These are phyloP conservation scores for Aradophagus sp. DNA, from an alignment of 1,140 invertebrate genomes.

Conservation along the genomic window DNA sequence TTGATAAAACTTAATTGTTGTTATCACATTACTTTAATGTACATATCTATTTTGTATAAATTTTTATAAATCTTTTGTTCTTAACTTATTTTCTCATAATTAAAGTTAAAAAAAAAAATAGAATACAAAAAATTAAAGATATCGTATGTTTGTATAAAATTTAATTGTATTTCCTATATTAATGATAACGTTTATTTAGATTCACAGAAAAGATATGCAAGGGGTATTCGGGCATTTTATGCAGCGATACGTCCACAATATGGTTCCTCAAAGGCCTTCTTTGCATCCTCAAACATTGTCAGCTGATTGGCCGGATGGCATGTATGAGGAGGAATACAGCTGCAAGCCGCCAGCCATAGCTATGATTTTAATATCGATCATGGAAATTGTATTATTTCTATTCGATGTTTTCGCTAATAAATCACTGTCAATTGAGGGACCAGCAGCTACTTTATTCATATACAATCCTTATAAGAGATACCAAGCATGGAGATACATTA, in stretches of 20 bases:
- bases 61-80: no score
- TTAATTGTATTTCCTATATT: no score
- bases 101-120: no score
- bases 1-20: no score
- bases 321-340: conserved; percentile 89
- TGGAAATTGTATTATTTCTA: conserved; percentile 83
- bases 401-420: conserved; percentile 76
- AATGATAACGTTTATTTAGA: conserved; percentile 64
- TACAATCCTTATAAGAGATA: conserved; percentile 92
- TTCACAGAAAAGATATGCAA: conserved; percentile 77
- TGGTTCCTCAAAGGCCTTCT: conserved; percentile 73
- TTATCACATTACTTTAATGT: no score
- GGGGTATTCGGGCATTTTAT: conserved; percentile 78
- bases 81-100: no score
- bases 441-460: conserved; percentile 85
- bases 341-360: conserved; percentile 90
- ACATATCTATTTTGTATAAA: no score
- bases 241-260: conserved; percentile 74
- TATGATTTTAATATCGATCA: conserved; percentile 85
- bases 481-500: conserved; percentile 93
- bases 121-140: no score
- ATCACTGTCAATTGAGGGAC: conserved; percentile 76
- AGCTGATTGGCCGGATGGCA: conserved; percentile 80
- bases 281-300: conserved; percentile 56
- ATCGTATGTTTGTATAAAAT: no score